Conservation (phyloP, 1,140 invertebrate species). For the Conopomorpha cramerella region DNA sequence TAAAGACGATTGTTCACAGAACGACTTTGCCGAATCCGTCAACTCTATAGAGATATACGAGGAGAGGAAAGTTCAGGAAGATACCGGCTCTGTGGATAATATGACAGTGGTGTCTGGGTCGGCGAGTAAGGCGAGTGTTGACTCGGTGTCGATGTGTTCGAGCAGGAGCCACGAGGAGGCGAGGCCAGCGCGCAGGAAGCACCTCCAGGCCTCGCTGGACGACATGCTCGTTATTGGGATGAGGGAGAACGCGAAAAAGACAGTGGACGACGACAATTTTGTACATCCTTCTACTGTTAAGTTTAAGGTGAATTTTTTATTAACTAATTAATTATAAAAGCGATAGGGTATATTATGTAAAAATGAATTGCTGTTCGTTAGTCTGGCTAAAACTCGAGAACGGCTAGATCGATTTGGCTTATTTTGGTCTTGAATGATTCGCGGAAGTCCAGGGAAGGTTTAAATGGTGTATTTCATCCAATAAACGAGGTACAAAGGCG, state of each 20-base stretch:
- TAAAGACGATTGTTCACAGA: slow-evolving; percentile 29
- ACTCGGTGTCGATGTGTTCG: slow-evolving; percentile 60
- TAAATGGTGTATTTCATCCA: too few species aligned
- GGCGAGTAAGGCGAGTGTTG: slow-evolving; percentile 44
- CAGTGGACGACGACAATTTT: slow-evolving; percentile 43
- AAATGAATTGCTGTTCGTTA: too few species aligned
- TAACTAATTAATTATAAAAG: slow-evolving; percentile 6
- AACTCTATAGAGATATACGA: slow-evolving; percentile 48
- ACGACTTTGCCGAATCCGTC: slow-evolving; percentile 31
- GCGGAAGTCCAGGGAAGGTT: too few species aligned
- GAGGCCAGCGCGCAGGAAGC: slow-evolving; percentile 21
- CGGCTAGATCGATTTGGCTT: too few species aligned
- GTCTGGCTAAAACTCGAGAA: too few species aligned
- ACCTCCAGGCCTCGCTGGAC: slow-evolving; percentile 46
- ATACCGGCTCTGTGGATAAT: slow-evolving; percentile 41
- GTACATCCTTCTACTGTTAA: slow-evolving; percentile 44
- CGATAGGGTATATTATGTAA: too few species aligned
- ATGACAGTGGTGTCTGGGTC: slow-evolving; percentile 42
- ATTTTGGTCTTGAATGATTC: too few species aligned
- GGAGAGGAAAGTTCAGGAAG: slow-evolving; percentile 18
- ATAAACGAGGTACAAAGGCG: too few species aligned
- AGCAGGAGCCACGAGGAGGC: slow-evolving; percentile 58
- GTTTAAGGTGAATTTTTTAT: slow-evolving; percentile 27
- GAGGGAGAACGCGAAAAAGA: slow-evolving; percentile 17
- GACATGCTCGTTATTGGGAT: slow-evolving; percentile 50